Base-by-base conservation (phyloP, 2,113 vertebrate genomes). In the Caranx melampygus region DNA sequence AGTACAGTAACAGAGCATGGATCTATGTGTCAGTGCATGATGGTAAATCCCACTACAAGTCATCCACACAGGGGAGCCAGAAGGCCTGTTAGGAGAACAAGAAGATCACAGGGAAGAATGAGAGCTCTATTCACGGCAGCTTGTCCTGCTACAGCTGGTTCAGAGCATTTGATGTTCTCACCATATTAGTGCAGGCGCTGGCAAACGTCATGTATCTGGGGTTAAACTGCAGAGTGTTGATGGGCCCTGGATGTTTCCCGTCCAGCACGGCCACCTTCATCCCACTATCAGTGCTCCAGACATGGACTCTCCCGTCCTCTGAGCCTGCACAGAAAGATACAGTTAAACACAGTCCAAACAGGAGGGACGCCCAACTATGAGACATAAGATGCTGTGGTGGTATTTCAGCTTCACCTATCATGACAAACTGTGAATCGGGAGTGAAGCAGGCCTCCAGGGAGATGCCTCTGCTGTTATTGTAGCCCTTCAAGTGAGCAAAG, bases 131-230 rank as follows among this genome's bases (percentile, higher is more conserved):
- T 58, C 13, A 9, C 1, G 31, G 5, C n/a, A 31, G 55, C 35
- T 67, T 33, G 21, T 72, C 8, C 34, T 33, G 20, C 60, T 65
- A 26, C 51, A 47, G 13, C 3, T 8, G 16, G 54, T 59, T 20
- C 7, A 4, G 33, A 9, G 3, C 4, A 13, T 71, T 20, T 35
- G 15, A n/a, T 64, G 96, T 7, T 63, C 97, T 97, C 95, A 99
- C 98, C 97, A 98, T 99, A 93, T 97, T 97, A 20, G 95, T 96
- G 94, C 98, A 99, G 31, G 98, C 98, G 0, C 98, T 99, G 89
- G 97, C 97, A 57, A 99, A 99, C 5, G 97, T 99, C 98, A 99
- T 97, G 93, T 97, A 99, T 92, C 96, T 97, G 69, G 98, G 97
- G 86, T 99, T 99, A 90, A 99, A 99, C 90, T 99, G 98, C 88